These are phyloP conservation scores for Leptinotarsa rubiginosa DNA, from an alignment of 2,888 invertebrate species.

Conservation along the genomic window DNA sequence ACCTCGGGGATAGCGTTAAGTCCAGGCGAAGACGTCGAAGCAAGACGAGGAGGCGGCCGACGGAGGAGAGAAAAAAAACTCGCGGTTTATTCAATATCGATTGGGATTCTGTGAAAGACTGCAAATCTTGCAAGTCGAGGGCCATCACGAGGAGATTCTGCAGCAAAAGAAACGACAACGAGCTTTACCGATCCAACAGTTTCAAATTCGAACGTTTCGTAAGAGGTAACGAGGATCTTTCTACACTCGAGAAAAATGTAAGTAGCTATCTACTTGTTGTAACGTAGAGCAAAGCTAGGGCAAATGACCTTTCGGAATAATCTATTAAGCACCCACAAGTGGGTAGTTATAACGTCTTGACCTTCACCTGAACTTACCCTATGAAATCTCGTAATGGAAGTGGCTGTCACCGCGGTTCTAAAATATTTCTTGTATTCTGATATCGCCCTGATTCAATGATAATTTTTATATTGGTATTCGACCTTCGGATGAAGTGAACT, in stretches of 20 bases:
- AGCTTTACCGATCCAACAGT: constrained; percentile 87
- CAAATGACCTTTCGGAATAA: background rate
- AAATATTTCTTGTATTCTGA: background rate
- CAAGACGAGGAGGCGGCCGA: constrained; percentile 59
- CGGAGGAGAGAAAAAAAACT: constrained; percentile 59
- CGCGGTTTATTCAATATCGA: constrained; percentile 67
- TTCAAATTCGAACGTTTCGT: constrained; percentile 89
- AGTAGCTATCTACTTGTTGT: constrained; percentile 45
- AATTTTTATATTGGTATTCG: constrained; percentile 38
- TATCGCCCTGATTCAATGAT: constrained; percentile 20
- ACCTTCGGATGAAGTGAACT: constrained; percentile 26
- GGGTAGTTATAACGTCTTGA: constrained; percentile 23
- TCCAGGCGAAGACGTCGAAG: constrained; percentile 59
- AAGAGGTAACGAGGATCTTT: constrained; percentile 73
- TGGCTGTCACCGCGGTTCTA: background rate
- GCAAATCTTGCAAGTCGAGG: constrained; percentile 69
- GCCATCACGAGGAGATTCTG: constrained; percentile 80
- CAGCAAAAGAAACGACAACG: constrained; percentile 82
- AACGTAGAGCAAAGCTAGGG: constrained; percentile 13
- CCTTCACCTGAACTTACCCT: background rate
- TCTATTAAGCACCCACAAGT: constrained; percentile 20
- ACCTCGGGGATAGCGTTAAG: constrained; percentile 53
- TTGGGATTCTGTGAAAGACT: constrained; percentile 70
- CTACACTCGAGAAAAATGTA: constrained; percentile 77
- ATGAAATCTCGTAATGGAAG: background rate